A percentile compares a stretch with the other conserved stretches of the same genome.
phyloP scores from a whole-genome alignment of 2,113 vertebrate species.

The Phaethornis superciliosus region DNA sequence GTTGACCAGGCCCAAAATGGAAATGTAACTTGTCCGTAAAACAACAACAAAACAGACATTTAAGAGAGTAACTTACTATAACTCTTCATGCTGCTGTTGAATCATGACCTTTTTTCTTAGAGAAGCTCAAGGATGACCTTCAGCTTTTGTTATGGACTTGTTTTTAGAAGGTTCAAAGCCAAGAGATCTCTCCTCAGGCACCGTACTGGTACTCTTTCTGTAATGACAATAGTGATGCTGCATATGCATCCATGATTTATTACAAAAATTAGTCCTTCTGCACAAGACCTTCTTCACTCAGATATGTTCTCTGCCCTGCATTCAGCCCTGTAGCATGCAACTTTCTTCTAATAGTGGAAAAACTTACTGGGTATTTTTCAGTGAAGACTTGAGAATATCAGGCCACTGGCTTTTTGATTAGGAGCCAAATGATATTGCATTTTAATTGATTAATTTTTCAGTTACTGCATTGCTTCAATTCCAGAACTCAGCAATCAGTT shows the following conservation, averaged over 20 bases:
- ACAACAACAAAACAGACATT: background rate
- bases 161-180: background rate
- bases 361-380: background rate
- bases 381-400: background rate
- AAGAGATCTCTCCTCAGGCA: background rate
- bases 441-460: constrained; percentile 57
- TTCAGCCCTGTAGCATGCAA: background rate
- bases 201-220: background rate
- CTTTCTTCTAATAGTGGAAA: background rate
- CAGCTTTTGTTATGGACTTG: background rate
- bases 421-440: constrained; percentile 33
- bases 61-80: background rate
- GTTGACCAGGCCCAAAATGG: background rate
- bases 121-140: background rate
- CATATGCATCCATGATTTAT: background rate
- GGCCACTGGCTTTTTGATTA: constrained; percentile 26
- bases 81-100: rapidly evolving
- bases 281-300: background rate
- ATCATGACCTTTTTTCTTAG: background rate
- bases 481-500: constrained; percentile 36
- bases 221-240: background rate
- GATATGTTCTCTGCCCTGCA: background rate
- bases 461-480: constrained; percentile 35
- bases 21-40: background rate
- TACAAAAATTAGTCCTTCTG: background rate